phyloP scores from a whole-genome alignment of 2,888 invertebrate species.

The Poecilobothrus nobilitatus region DNA sequence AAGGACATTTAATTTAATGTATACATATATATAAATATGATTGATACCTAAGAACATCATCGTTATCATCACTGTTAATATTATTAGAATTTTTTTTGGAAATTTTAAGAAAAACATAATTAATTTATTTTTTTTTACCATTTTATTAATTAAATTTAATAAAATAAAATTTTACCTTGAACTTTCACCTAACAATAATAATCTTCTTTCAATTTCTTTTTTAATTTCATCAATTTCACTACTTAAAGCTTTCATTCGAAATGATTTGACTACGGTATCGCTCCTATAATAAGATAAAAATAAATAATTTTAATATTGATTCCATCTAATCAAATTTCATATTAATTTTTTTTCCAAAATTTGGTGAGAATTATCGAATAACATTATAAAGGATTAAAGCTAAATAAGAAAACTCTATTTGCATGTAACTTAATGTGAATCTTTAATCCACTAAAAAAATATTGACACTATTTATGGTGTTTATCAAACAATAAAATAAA shows the following conservation, averaged over 20 bases:
- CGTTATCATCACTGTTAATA: slow-evolving; percentile 22
- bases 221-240: slow-evolving; percentile 50
- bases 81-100: too few species aligned
- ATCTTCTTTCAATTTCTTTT: slow-evolving; percentile 46
- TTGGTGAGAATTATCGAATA: too few species aligned
- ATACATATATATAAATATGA: slow-evolving; percentile 29
- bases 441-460: too few species aligned
- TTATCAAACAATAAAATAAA: not conserved
- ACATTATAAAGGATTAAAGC: too few species aligned
- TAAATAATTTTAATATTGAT: not conserved
- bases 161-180: slow-evolving; percentile 28
- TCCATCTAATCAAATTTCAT: not conserved
- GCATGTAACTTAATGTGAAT: too few species aligned
- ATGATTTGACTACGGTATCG: slow-evolving; percentile 45
- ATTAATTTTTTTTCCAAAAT: too few species aligned
- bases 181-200: slow-evolving; percentile 17
- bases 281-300: slow-evolving; percentile 20
- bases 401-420: too few species aligned
- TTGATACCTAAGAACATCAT: slow-evolving; percentile 24
- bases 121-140: not conserved
- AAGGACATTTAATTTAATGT: too few species aligned
- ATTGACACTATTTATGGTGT: not conserved
- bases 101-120: slow-evolving; percentile 15
- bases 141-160: not conserved
- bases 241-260: slow-evolving; percentile 56